These are phyloP conservation scores for Tetragonula carbonaria DNA, from an alignment of 2,888 invertebrate genomes.

Conservation along the genomic window DNA sequence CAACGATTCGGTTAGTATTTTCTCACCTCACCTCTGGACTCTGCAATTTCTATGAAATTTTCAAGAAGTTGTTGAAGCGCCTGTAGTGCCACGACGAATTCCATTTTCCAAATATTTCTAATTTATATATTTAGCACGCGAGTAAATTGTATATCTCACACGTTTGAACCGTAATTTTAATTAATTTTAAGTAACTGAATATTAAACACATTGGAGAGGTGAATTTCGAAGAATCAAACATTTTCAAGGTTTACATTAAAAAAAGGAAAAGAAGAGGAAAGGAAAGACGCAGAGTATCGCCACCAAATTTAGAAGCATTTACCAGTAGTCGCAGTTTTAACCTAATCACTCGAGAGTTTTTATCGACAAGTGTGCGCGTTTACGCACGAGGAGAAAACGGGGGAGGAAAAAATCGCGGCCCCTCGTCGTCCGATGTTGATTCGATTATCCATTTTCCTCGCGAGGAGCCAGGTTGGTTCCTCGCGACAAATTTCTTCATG, in stretches of 20 bases:
- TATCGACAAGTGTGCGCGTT: conserved; percentile 1
- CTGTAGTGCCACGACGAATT: too few relatives aligned
- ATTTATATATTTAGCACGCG: too few relatives aligned
- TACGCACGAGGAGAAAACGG: conserved; percentile 3
- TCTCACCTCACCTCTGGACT: too few relatives aligned
- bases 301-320: conserved; percentile 6
- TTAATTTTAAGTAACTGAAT: neutral
- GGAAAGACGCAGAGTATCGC: neutral
- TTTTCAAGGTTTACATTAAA: neutral
- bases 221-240: too few relatives aligned
- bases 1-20: too few relatives aligned
- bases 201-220: neutral
- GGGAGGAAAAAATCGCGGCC: conserved; percentile 10
- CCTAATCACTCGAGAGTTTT: conserved; percentile 39
- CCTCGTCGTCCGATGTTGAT: conserved; percentile 37
- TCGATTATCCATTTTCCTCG: conserved; percentile 58
- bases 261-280: neutral
- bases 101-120: too few relatives aligned
- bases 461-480: neutral
- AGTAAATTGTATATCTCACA: too few relatives aligned
- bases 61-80: too few relatives aligned
- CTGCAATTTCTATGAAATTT: too few relatives aligned
- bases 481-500: conserved; percentile 55
- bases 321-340: neutral
- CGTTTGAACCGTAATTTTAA: too few relatives aligned